Evolutionary conservation across 1,140 invertebrate species (phyloP), one percentile per base, ranked within the genome.

Genomic region (Gonioctena quinquepunctata): DNA sequence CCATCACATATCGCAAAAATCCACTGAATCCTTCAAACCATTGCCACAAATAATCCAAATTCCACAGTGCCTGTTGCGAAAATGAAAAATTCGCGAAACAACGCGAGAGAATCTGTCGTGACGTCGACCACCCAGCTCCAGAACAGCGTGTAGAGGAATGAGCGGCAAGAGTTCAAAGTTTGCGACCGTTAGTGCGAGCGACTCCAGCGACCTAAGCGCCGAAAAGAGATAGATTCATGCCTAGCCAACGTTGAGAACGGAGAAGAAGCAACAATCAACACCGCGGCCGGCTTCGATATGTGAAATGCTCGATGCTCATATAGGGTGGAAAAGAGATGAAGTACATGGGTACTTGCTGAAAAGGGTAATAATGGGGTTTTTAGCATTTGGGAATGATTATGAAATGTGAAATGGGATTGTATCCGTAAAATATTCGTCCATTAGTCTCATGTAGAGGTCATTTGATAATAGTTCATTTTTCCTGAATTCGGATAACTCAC

Each of bases 141-240:
- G 19, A 60, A 25, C 23, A 57, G 57, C 61, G 67, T 68, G 67
- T 25, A 60, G 52, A 68, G 67, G 67, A 68, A 68, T 68, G 67
- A 68, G 67, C 59, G 65, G 26, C 56, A 42, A 62, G 33, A 23
- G 67, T 50, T 68, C 59, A 26, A 50, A 68, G 61, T 59, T 68
- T 60, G 21, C 67, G 67, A 68, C 67, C 67, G 67, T 68, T 68
- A 60, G 56, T 23, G 50, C 33, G 28, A 26, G 33, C 50, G 56
- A 19, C 54, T 21, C 16, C 25, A 59, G 67, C 61, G 67, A 54
- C 56, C 67, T 49, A 18, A 19, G 3, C 50, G 16, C n/a, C 22
- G 42, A 68, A 42, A 42, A 50, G 61, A 60, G 42, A 8, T 42
- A 62, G 28, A 26, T 23, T 52, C 52, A 26, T n/a, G 59, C 22